A percentile compares a stretch with the other conserved stretches of the same genome.
Conservation (phyloP, 2,113 vertebrate genomes). For the Trachemys scripta region DNA sequence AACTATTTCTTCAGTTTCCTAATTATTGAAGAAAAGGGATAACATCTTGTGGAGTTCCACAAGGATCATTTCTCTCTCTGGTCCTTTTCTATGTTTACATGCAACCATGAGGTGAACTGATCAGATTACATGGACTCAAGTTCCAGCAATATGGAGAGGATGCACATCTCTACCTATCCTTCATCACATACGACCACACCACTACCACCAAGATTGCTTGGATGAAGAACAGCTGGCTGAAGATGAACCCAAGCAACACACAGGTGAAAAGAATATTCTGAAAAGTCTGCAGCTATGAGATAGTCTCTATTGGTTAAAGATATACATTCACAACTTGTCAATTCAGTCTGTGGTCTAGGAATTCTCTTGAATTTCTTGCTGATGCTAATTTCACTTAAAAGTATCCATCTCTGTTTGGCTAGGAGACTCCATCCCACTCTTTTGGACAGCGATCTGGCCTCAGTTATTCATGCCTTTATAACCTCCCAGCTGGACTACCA, state of each 20-base stretch:
- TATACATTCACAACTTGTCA: background rate
- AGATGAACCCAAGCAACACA: background rate
- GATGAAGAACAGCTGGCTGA: background rate
- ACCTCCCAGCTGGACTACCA: background rate
- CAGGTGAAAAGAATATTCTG: background rate
- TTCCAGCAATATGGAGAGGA: background rate
- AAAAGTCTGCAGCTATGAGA: background rate
- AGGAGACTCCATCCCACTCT: background rate
- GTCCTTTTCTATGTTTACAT: background rate
- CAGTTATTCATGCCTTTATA: background rate
- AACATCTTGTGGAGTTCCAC: constrained; percentile 43
- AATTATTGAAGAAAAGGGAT: background rate
- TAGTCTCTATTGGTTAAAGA: background rate
- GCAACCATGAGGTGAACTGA: background rate
- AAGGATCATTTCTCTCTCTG: background rate
- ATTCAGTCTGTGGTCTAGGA: background rate
- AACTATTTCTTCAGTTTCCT: constrained; percentile 42
- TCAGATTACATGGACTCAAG: background rate
- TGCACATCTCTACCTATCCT: background rate
- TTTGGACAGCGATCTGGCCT: background rate
- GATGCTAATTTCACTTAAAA: background rate
- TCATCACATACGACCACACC: no score
- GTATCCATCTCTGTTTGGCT: background rate
- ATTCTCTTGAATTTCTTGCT: background rate
- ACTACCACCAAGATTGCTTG: background rate